Evolutionary conservation across 2,888 invertebrate genomes (phyloP), one percentile per base, ranked within the genome.

Genomic region (Agrotis puta): DNA sequence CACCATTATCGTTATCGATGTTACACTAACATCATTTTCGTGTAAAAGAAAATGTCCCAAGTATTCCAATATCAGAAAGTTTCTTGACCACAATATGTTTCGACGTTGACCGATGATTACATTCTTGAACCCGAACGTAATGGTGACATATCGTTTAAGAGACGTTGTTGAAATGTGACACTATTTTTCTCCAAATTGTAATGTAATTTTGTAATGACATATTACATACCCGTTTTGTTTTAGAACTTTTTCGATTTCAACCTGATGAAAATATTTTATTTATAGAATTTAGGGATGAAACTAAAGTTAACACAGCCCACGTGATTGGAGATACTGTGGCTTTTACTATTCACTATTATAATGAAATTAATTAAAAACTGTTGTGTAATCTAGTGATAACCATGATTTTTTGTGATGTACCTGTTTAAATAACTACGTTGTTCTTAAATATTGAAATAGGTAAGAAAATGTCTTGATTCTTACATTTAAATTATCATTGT

Each of bases 71-170:
- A 66, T 13, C 3, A 5, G 3, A 24, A n/a, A 39, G 11, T 50
- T 65, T 63, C 53, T 63, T 57, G 65, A 58, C 33, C 59, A 13
- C 57, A 64, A 54, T n/a, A 58, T 53, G 68, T 79, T 79, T 57
- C 6, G 57, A 53, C 57, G 33, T 58, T 67, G 64, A 64, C 51
- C 61, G 64, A 74, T 69, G 79, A 64, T 79, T 56, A 59, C 51
- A 57, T 64, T 78, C 39, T 53, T 64, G 56, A 75, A 70, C 59
- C 59, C 74, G 14, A 53, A 39, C 59, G 20, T 69, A 68, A 68
- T 65, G 47, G 13, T 61, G 64, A 51, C 39, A 62, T 33, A 74
- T 68, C 57, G 53, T 62, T 45, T 18, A 50, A 20, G 2, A 2
- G 20, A 51, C 7, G 43, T 39, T 73, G 22, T 18, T 39, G 45